A percentile compares a stretch with the other conserved stretches of the same genome.
These are phyloP conservation scores for Epicampocera succincta DNA, from an alignment of 2,888 invertebrate genomes.

Conservation along the genomic window DNA sequence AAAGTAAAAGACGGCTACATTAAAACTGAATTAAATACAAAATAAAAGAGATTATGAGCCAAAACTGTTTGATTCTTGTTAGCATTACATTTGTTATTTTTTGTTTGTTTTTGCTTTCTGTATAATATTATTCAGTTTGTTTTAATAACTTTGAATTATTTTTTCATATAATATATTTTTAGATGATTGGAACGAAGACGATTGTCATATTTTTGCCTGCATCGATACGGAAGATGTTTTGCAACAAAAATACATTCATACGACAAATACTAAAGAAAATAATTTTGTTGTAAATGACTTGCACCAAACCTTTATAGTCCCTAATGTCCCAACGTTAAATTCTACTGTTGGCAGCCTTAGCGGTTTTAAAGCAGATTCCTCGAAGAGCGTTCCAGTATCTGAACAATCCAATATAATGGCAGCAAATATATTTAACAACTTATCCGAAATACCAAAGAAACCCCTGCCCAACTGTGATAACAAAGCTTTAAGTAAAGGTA, in stretches of 20 bases:
- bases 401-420: constrained; percentile 19
- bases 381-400: constrained; percentile 61
- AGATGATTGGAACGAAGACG: constrained; percentile 30
- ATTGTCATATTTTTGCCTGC: constrained; percentile 5
- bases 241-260: not conserved
- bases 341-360: not conserved
- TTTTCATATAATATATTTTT: not conserved
- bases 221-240: constrained; percentile 40
- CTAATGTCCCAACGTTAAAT: not conserved
- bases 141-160: too few species aligned
- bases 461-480: constrained; percentile 35
- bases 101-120: too few species aligned
- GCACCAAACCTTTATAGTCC: not conserved
- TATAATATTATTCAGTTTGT: too few species aligned
- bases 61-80: too few species aligned
- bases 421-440: constrained; percentile 44
- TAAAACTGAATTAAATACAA: too few species aligned
- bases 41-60: too few species aligned
- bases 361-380: constrained; percentile 71
- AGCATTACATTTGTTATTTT: too few species aligned
- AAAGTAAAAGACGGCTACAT: too few species aligned
- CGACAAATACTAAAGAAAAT: not conserved
- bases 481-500: constrained; percentile 17
- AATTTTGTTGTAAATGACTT: not conserved
- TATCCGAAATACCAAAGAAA: constrained; percentile 4